phyloP scores from a whole-genome alignment of 2,113 vertebrate species.

The Polypterus bichir region DNA sequence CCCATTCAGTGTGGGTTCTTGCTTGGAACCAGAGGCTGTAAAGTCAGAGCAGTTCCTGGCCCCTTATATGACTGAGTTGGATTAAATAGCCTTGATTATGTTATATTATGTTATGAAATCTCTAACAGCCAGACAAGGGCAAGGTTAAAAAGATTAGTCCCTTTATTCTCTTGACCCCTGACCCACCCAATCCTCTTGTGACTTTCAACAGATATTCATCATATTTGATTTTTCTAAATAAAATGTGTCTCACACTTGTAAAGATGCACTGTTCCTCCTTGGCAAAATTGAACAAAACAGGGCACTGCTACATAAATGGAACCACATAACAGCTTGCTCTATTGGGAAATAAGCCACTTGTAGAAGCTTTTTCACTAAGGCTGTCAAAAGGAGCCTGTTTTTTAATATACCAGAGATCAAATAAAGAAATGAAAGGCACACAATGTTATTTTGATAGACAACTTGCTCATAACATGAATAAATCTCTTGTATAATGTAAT shows the following conservation, averaged over 20 bases:
- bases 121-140: too few species aligned
- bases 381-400: slow-evolving; percentile 24
- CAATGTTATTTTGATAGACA: slow-evolving; percentile 34
- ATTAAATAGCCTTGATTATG: too few species aligned
- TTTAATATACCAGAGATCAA: slow-evolving; percentile 38
- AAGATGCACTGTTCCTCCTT: slow-evolving; percentile 21
- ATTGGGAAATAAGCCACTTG: slow-evolving; percentile 46
- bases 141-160: too few species aligned
- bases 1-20: too few species aligned
- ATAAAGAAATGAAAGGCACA: slow-evolving; percentile 28
- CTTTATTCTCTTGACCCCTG: too few species aligned
- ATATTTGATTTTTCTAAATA: slow-evolving; percentile 2
- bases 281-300: slow-evolving; percentile 8
- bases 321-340: slow-evolving; percentile 20
- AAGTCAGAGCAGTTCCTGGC: too few species aligned
- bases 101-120: too few species aligned
- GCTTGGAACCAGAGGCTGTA: too few species aligned
- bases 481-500: slow-evolving; percentile 36
- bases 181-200: too few species aligned
- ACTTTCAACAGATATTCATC: too few species aligned
- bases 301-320: slow-evolving; percentile 26
- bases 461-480: slow-evolving; percentile 35
- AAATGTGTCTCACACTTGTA: slow-evolving; percentile 20
- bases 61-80: too few species aligned
- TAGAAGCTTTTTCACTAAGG: slow-evolving; percentile 25